Percentiles rank a stretch among this genome's conserved stretches.
Conservation (phyloP, 2,797 vertebrate genomes). For the Scarus forsteni region DNA sequence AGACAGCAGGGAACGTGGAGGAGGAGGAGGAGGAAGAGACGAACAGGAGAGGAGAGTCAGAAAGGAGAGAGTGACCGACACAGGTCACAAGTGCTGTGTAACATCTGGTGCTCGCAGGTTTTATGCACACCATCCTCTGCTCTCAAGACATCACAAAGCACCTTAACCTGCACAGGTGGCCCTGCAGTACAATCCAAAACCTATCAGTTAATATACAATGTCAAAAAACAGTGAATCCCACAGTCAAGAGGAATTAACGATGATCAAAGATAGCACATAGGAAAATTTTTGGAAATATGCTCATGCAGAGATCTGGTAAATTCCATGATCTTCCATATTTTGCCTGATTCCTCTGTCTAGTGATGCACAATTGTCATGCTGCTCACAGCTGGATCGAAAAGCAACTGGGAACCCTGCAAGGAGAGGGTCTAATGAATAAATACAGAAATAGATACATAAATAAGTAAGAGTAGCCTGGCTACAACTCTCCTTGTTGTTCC, state of each 20-base stretch:
- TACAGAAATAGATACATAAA: constrained; percentile 83
- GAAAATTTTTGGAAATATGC: not conserved
- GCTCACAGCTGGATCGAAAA: constrained; percentile 68
- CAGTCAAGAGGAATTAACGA: too few species aligned
- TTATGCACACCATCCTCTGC: constrained; percentile 45
- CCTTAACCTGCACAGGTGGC: constrained; percentile 60
- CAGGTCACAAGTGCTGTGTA: constrained; percentile 50
- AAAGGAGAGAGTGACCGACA: constrained; percentile 30
- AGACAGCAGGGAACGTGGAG: constrained; percentile 70
- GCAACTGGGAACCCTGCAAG: constrained; percentile 61
- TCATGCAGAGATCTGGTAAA: constrained; percentile 30
- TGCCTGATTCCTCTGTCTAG: constrained; percentile 39
- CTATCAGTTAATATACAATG: constrained; percentile 43
- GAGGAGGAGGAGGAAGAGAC: constrained; percentile 15
- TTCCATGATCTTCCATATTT: constrained; percentile 37
- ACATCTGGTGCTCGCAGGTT: constrained; percentile 75
- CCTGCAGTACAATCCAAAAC: constrained; percentile 55
- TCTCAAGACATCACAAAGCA: constrained; percentile 56
- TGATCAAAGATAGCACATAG: too few species aligned
- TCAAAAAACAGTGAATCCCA: constrained; percentile 5
- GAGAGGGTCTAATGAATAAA: constrained; percentile 77
- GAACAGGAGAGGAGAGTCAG: constrained; percentile 4
- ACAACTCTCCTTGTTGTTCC: constrained; percentile 68
- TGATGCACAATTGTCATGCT: constrained; percentile 65
- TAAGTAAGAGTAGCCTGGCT: constrained; percentile 71